Base-by-base conservation (phyloP, 1,140 invertebrate species). In the Zelostemma sp. region DNA sequence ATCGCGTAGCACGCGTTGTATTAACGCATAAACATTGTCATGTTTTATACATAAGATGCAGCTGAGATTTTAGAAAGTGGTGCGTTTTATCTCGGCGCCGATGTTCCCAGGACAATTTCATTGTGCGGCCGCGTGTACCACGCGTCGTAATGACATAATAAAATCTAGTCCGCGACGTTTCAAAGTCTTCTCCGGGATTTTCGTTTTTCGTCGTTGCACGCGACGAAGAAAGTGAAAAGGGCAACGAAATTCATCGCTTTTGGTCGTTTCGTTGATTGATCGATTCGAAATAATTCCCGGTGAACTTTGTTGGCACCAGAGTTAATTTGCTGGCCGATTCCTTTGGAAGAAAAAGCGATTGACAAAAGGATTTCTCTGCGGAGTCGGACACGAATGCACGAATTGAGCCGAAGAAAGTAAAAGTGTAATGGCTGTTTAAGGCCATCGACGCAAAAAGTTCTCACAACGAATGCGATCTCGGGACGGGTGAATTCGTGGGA, bases 401-500 rank as follows among this genome's bases (percentile, higher is more conserved):
- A 6, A 5, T 6, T 14, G 11, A 15, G 31, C 2, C 51, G 38
- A 72, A 50, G 69, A 74, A 72, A 70, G 66, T 72, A 76, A 70
- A 63, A 74, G 72, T 68, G 51, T 41, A 63, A 61, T 59, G 51
- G 11, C 41, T 54, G 21, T 49, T 64, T 51, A 64, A 53, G 38
- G 51, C 47, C 12, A 19, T 11, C 17, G 38, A 33, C 17, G 47
- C 15, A 15, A 61, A 65, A 69, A 47, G 16, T 66, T 76, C 68
- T 62, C 72, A 64, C 56, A 56, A 51, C 28, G 51, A 63, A 28
- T 33, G 18, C 16, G 6, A 55, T 5, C 4, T 40, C 35, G 53
- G 5, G 9, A 38, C 35, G 53, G 5, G 9, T 38, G n/a, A 50
- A 63, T 56, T 60, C 56, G 56, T 72, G 68, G 41, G 70, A 74